Base-by-base conservation (phyloP, 2,797 vertebrate species). In the Todus mexicanus region DNA sequence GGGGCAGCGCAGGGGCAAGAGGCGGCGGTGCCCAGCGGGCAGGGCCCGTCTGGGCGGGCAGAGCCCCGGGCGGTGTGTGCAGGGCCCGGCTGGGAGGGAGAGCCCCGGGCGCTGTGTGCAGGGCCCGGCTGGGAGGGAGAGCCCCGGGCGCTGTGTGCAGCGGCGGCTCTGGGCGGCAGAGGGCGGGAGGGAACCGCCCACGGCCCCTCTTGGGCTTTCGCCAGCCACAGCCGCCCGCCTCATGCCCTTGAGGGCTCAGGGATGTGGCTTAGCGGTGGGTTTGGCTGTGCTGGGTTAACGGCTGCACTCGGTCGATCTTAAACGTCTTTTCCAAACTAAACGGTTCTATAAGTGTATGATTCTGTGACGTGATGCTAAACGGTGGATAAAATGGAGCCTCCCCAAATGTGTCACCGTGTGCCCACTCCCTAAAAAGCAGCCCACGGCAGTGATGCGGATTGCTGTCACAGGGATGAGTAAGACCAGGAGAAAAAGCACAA, bases 391-490 rank as follows among this genome's bases (percentile, higher is more conserved):
- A 43, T 15, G 15, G 12, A 37, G 16, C 56, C 9, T 60, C 26
- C 90, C 71, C 80, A 50, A 75, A 73, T 16, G 76, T 95, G 87
- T 94, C 73, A 83, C 75, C 10, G 0, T 64, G 53, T 61, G 84
- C 91, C 91, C 76, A 86, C 92, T 93, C 90, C 87, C 80, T 80
- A 89, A 81, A 72, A 72, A 29, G 69, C 90, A 81, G 15, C 91
- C 92, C 82, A 86, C 85, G 73, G 85, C 79, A 35, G 59, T 66
- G 91, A 78, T 92, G 78, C 45, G 56, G 38, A 74, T 76, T 73
- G 59, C 65, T 92, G 87, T 93, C 82, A 92, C 63, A 22, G 54
- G 3, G 19, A 69, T 95, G 86, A 96, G 81, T 91, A 91, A 91
- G 76, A 86, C 47, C 20, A 29, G 47, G 25, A 89, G 63, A 83